phyloP scores from a whole-genome alignment of 2,888 invertebrate genomes.

The Acrocyrtus sp. region DNA sequence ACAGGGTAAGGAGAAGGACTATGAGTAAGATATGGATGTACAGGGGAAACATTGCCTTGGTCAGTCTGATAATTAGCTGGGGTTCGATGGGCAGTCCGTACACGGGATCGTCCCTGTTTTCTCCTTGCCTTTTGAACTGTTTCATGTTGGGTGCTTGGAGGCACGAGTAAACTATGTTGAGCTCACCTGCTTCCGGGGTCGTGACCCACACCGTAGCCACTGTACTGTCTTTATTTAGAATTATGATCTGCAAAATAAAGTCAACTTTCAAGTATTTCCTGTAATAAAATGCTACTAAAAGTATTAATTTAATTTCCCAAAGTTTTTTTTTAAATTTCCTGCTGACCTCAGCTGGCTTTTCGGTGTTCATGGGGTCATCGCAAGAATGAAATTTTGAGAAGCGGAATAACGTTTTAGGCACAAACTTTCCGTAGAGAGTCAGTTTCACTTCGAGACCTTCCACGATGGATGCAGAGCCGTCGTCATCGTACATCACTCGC shows the following conservation, averaged over 20 bases:
- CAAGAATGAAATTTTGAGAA: conserved; percentile 56
- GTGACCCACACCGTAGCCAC: conserved; percentile 29
- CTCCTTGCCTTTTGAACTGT: conserved; percentile 36
- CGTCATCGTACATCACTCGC: conserved; percentile 39
- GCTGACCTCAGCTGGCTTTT: conserved; percentile 22
- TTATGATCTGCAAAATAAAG: not conserved
- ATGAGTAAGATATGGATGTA: conserved; percentile 82
- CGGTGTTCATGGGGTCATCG: conserved; percentile 46
- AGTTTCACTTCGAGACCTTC: conserved; percentile 47
- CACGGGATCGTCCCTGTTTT: conserved; percentile 13
- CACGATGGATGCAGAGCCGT: conserved; percentile 40
- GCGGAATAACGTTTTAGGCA: conserved; percentile 28
- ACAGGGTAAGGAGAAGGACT: conserved; percentile 70
- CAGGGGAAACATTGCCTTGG: conserved; percentile 77
- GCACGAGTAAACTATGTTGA: conserved; percentile 48
- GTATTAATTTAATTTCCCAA: not conserved
- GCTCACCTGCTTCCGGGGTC: conserved; percentile 45
- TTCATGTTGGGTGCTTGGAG: not conserved
- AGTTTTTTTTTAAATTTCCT: not conserved
- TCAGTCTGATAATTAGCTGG: conserved; percentile 72
- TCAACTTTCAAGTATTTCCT: not conserved
- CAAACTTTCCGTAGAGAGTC: conserved; percentile 51
- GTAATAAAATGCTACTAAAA: not conserved
- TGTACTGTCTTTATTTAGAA: not conserved
- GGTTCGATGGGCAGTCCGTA: conserved; percentile 39